Evolutionary conservation across 2,888 invertebrate genomes (phyloP).

Genomic region (Calameuta idolon): DNA sequence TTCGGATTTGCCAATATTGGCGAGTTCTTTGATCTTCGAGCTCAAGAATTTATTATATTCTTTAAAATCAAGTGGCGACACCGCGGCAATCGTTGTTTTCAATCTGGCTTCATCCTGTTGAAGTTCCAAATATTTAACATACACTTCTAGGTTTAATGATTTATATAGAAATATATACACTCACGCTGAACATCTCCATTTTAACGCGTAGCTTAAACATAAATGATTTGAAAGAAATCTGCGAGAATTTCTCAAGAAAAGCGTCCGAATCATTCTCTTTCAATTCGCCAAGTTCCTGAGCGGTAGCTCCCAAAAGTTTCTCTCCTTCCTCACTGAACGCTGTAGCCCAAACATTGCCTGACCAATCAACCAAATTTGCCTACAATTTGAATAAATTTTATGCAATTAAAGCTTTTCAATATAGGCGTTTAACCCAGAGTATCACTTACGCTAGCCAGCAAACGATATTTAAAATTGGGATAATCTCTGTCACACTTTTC

Average conservation of each 20-base stretch:
- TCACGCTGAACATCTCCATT: slow-evolving; percentile 92
- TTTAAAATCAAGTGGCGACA: slow-evolving; percentile 80
- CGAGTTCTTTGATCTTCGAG: slow-evolving; percentile 76
- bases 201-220: slow-evolving; percentile 89
- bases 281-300: slow-evolving; percentile 84
- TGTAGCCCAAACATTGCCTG: slow-evolving; percentile 90
- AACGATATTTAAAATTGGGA: slow-evolving; percentile 87
- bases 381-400: slow-evolving; percentile 58
- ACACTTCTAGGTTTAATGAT: slow-evolving; percentile 6
- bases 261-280: slow-evolving; percentile 76
- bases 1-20: slow-evolving; percentile 66
- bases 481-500: slow-evolving; percentile 93
- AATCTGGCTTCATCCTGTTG: slow-evolving; percentile 84
- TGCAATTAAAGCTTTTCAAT: background rate
- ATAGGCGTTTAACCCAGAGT: background rate
- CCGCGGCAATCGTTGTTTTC: slow-evolving; percentile 79
- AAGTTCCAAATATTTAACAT: slow-evolving; percentile 26
- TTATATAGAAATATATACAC: slow-evolving; percentile 63
- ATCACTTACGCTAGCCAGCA: slow-evolving; percentile 80
- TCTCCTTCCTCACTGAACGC: slow-evolving; percentile 90
- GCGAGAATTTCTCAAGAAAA: slow-evolving; percentile 78
- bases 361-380: slow-evolving; percentile 89
- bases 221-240: slow-evolving; percentile 82
- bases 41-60: slow-evolving; percentile 81
- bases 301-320: slow-evolving; percentile 76